phyloP scores from a whole-genome alignment of 2,113 vertebrate species.

The Poeciliopsis turrubarensis region DNA sequence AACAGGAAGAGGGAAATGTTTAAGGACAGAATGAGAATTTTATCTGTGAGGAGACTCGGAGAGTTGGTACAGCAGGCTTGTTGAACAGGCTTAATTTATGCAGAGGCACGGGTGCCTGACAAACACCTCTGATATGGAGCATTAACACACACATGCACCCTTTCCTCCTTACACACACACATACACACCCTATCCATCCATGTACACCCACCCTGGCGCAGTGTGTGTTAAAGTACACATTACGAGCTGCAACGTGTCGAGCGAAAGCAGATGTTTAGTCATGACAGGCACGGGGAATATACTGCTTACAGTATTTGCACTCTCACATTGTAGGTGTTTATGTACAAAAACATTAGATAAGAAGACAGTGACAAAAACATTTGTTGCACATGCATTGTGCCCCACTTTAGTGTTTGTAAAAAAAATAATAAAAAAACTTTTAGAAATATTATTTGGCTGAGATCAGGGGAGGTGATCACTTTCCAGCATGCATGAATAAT shows the following conservation, averaged over 20 bases:
- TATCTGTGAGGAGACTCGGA: constrained; percentile 20
- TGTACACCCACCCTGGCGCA: too few species aligned
- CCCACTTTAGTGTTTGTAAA: too few species aligned
- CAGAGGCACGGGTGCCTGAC: constrained; percentile 50
- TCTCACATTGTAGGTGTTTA: too few species aligned
- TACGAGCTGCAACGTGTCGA: too few species aligned
- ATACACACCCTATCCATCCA: neutral
- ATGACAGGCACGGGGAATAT: constrained; percentile 21
- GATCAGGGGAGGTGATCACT: too few species aligned
- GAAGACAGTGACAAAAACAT: too few species aligned
- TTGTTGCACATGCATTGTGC: too few species aligned
- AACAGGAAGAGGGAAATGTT: constrained; percentile 34
- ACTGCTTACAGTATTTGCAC: too few species aligned
- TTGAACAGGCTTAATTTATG: constrained; percentile 57
- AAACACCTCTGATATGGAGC: constrained; percentile 54
- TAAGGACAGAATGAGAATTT: constrained; percentile 37
- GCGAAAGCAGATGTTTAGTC: constrained; percentile 58
- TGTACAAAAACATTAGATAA: too few species aligned
- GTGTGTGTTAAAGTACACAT: constrained; percentile 48
- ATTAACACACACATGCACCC: constrained; percentile 36
- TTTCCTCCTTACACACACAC: constrained; percentile 26
- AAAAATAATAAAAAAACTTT: too few species aligned
- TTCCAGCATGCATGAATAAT: too few species aligned
- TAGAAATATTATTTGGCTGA: too few species aligned
- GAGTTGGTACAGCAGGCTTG: constrained; percentile 42